Evolutionary conservation across 2,113 vertebrate genomes (phyloP).

Genomic region (Xiphophorus couchianus): DNA sequence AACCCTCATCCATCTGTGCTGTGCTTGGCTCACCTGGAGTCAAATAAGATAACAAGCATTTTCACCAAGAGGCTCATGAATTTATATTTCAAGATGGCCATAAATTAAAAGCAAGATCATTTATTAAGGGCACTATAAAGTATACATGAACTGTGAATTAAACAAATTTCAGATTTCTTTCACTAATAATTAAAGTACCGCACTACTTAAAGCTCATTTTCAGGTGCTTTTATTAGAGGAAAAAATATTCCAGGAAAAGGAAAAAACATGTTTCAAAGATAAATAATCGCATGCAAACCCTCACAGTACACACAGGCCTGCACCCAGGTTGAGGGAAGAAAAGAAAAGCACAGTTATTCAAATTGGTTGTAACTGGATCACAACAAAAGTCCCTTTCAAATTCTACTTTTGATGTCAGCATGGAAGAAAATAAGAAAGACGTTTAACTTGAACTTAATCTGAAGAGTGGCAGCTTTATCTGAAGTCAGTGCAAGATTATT

Average conservation of each 20-base stretch:
- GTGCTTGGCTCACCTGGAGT: slow-evolving; percentile 52
- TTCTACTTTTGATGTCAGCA: neutral
- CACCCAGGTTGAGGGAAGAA: neutral
- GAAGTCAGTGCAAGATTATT: neutral
- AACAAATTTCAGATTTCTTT: neutral
- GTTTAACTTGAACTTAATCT: neutral
- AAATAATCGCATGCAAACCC: slow-evolving; percentile 15
- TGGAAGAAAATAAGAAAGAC: slow-evolving; percentile 2
- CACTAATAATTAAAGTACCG: neutral
- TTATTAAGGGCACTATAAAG: neutral
- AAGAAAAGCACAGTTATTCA: slow-evolving; percentile 33
- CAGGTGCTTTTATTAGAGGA: neutral
- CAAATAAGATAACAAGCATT: neutral
- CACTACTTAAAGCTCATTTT: neutral
- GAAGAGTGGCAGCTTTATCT: neutral
- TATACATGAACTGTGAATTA: neutral
- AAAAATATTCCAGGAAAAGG: neutral
- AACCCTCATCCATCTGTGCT: slow-evolving; percentile 50
- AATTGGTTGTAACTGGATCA: neutral
- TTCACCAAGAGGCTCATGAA: neutral
- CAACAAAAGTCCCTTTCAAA: slow-evolving; percentile 10
- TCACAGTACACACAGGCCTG: neutral
- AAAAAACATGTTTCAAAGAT: neutral
- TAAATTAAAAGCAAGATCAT: neutral
- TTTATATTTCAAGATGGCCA: neutral